Evolutionary conservation across 2,888 invertebrate species (phyloP).

Genomic region (Oxycera nigricornis): DNA sequence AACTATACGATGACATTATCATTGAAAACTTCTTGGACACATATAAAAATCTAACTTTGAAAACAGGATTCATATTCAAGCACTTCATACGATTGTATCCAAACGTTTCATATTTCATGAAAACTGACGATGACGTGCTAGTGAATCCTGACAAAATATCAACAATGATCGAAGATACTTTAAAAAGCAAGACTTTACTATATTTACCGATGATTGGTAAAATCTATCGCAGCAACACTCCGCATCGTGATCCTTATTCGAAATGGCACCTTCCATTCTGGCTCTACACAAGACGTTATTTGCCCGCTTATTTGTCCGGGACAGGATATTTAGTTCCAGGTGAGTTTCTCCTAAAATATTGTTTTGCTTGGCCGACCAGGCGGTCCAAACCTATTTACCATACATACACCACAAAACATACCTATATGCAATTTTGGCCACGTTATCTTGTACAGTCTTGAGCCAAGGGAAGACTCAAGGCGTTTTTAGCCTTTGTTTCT

Average conservation of each 20-base stretch:
- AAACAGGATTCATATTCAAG: conserved; percentile 70
- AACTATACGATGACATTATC: conserved; percentile 67
- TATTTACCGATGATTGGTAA: conserved; percentile 63
- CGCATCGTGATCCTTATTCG: conserved; percentile 68
- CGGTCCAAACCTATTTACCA: too few relatives aligned
- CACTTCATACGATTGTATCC: conserved; percentile 67
- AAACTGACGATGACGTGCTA: conserved; percentile 71
- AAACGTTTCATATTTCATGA: conserved; percentile 64
- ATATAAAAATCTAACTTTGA: conserved; percentile 73
- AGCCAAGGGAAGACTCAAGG: too few relatives aligned
- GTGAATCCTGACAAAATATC: conserved; percentile 60
- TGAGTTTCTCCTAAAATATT: too few relatives aligned
- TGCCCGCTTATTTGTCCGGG: conserved; percentile 74
- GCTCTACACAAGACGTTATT: conserved; percentile 64
- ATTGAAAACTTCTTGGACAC: conserved; percentile 70
- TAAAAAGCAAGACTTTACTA: conserved; percentile 50
- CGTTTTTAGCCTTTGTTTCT: too few relatives aligned
- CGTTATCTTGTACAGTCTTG: too few relatives aligned
- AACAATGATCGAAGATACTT: conserved; percentile 61
- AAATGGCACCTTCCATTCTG: conserved; percentile 72
- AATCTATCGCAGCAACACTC: conserved; percentile 66
- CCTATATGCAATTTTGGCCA: too few relatives aligned
- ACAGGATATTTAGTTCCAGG: conserved; percentile 69
- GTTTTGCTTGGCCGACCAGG: too few relatives aligned
- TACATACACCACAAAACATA: too few relatives aligned